These are phyloP conservation scores for Melieria picta DNA, from an alignment of 2,888 invertebrate species.

Conservation along the genomic window DNA sequence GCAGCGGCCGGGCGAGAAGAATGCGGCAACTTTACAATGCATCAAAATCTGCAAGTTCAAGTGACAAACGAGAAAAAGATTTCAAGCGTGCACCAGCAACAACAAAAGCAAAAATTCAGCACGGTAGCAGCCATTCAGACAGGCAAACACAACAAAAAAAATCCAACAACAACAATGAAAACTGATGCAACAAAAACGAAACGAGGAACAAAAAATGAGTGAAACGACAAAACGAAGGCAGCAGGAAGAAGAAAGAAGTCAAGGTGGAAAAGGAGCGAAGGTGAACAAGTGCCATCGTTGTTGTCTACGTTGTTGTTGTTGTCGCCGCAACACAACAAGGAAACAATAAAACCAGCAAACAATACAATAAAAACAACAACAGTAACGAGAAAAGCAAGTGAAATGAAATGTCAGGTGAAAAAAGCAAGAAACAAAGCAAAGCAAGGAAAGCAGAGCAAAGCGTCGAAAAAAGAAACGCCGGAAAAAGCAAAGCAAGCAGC, in stretches of 20 bases:
- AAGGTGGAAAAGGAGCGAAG: neutral
- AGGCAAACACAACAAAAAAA: constrained; percentile 19
- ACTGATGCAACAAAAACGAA: constrained; percentile 17
- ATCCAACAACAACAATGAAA: constrained; percentile 26
- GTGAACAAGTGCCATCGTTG: neutral
- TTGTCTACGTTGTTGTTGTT: constrained; percentile 1
- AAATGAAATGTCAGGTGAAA: neutral
- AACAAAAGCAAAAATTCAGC: constrained; percentile 30
- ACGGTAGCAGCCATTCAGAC: neutral
- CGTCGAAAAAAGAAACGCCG: neutral
- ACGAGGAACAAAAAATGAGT: neutral
- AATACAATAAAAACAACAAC: neutral
- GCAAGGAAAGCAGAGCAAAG: neutral
- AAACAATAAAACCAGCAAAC: neutral
- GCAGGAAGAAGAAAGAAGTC: neutral
- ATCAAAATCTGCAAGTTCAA: constrained; percentile 33
- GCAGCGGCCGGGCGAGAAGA: no score
- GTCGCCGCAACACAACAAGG: neutral
- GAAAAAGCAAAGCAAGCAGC: neutral
- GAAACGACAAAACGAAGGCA: neutral
- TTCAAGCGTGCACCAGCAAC: constrained; percentile 34
- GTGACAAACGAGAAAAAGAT: constrained; percentile 32
- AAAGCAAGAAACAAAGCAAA: neutral
- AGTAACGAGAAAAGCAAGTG: neutral
- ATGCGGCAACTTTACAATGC: constrained; percentile 36